Evolutionary conservation across 2,888 invertebrate species (phyloP).

Genomic region (Metallyticus violacea): DNA sequence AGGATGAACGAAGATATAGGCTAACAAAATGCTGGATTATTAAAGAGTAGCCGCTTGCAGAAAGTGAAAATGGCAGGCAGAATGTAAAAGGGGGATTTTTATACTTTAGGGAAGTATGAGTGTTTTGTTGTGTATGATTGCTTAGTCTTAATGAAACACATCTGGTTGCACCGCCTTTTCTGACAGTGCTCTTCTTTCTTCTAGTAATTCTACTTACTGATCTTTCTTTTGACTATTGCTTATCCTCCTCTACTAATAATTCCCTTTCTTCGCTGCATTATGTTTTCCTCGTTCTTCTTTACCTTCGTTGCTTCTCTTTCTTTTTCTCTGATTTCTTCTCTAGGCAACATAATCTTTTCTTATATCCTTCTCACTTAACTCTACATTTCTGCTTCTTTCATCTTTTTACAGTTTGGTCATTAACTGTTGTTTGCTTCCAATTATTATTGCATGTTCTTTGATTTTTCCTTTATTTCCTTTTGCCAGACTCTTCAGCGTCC

Average conservation of each 20-base stretch:
- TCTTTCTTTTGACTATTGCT: not conserved
- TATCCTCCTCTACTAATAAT: not conserved
- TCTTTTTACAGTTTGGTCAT: no score
- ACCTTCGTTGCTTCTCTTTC: not conserved
- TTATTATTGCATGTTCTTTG: no score
- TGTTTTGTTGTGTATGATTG: not conserved
- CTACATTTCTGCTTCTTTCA: no score
- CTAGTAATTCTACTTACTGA: not conserved
- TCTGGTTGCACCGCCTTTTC: no score
- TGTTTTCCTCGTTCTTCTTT: not conserved
- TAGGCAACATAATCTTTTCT: no score
- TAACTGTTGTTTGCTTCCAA: no score
- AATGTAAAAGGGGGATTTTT: not conserved
- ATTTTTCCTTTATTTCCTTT: no score
- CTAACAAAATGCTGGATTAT: not conserved
- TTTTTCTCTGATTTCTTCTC: not conserved
- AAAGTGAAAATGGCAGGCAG: not conserved
- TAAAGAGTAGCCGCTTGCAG: not conserved
- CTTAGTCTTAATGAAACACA: not conserved
- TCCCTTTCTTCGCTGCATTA: not conserved
- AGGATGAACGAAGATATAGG: not conserved
- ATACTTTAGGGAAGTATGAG: not conserved
- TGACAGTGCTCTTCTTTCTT: not conserved
- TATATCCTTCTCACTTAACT: no score
- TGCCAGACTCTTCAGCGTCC: no score